These are phyloP conservation scores for Antheraea yamamai DNA, from an alignment of 2,888 invertebrate genomes.

Conservation along the genomic window DNA sequence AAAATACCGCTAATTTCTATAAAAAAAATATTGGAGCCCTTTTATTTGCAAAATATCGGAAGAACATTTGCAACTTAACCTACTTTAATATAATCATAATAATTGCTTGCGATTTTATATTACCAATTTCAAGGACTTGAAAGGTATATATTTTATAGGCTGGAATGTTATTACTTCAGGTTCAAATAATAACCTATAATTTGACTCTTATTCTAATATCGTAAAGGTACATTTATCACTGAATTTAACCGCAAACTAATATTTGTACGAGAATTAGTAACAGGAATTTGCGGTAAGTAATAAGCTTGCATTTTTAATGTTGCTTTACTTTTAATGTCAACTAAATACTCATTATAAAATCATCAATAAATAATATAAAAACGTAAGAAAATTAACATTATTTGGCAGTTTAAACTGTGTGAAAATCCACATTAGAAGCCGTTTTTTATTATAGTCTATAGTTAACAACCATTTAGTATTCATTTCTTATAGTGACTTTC, in stretches of 20 bases:
- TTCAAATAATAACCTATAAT: constrained; percentile 17
- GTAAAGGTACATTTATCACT: neutral
- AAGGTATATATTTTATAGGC: constrained; percentile 20
- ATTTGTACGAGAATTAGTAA: neutral
- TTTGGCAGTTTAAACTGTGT: neutral
- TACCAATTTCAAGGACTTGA: constrained; percentile 28
- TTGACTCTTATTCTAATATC: neutral
- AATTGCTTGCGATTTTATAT: constrained; percentile 5
- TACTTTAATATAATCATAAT: neutral
- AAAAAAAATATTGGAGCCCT: constrained; percentile 56
- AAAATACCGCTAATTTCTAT: constrained; percentile 42
- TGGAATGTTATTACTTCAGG: constrained; percentile 4
- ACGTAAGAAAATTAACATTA: neutral
- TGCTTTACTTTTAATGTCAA: neutral
- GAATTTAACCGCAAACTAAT: neutral
- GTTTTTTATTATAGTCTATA: neutral
- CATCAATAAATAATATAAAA: neutral
- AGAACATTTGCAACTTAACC: constrained; percentile 3
- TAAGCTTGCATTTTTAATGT: neutral
- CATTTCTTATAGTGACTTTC: neutral
- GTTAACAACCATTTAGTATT: no score
- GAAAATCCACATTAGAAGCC: neutral
- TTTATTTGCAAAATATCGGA: constrained; percentile 44
- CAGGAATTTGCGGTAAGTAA: constrained; percentile 6
- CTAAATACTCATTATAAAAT: neutral